phyloP scores from a whole-genome alignment of 2,797 vertebrate species.

The Myotis myotis region DNA sequence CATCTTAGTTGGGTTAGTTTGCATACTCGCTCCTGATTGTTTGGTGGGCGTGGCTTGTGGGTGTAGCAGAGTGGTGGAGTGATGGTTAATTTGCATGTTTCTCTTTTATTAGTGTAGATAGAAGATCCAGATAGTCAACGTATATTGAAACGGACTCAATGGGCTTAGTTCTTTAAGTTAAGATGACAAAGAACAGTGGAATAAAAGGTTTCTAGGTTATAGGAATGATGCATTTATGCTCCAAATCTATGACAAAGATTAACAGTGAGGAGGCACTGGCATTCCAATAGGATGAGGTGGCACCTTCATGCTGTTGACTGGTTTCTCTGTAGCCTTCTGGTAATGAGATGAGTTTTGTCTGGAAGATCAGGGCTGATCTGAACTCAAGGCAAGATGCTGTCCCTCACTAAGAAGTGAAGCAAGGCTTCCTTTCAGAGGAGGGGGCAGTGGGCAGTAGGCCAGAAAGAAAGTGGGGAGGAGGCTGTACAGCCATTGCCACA shows the following conservation, averaged over 20 bases:
- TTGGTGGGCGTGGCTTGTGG: too few relatives aligned
- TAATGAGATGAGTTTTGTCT: neutral
- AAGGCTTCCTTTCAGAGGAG: neutral
- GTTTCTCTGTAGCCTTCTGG: neutral
- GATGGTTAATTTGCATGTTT: too few relatives aligned
- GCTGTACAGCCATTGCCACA: neutral
- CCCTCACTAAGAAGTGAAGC: neutral
- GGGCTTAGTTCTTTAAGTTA: conserved; percentile 32
- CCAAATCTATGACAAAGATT: neutral
- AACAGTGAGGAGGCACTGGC: neutral
- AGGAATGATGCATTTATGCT: neutral
- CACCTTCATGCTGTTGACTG: neutral
- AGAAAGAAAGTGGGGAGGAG: neutral
- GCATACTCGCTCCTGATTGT: too few relatives aligned
- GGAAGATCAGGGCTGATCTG: neutral
- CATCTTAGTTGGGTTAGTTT: too few relatives aligned
- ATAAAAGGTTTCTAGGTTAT: neutral
- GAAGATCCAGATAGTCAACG: neutral
- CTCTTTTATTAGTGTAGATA: neutral
- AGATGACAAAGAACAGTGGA: neutral
- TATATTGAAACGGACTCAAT: neutral
- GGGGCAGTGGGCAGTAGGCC: neutral
- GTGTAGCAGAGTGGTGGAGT: too few relatives aligned
- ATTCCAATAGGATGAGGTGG: neutral
- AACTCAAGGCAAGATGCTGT: neutral